Evolutionary conservation across 30 jellyfish, hydroid and myxozoan genomes (phyloP), one percentile per base, ranked within the genome.

Genomic region (Aurelia aurita complex sp. Pacific): DNA sequence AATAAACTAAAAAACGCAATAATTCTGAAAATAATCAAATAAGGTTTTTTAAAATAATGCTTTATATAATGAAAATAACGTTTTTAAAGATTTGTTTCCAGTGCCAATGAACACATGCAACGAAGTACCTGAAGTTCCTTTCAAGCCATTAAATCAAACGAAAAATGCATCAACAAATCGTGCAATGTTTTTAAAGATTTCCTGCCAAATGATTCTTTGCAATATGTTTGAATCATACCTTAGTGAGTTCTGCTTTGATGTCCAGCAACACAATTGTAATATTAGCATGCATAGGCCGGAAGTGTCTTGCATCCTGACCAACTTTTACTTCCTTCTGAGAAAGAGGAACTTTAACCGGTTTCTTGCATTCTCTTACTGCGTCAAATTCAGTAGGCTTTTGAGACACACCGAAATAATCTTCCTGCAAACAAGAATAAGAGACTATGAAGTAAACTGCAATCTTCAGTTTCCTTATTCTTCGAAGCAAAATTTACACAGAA

Each of bases 261-360:
- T 94, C 99, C 8, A 94, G 83, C 74, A 94, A 74, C 32, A 87
- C 97, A n/a, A 94, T 76, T 17, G 97, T 94, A 60, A 94, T 79
- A 51, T 94, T 89, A 1, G 96, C 97, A 61, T 89, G 98, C 83
- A 94, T 79, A 64, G 99, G 99, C 29, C 97, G 79, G 89, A 43
- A 80, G 23, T 84, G 87, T 63, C 97, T 76, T 10, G 90, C 86
- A 67, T 94, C 98, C 18, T 36, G 70, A 12, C 50, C 57, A 5
- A 13, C 65, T 40, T 19, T 34, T n/a, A 66, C 71, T 42, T 67
- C 87, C 23, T 43, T 74, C 64, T 57, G 70, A 13, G 85, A 88
- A 72, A 10, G 35, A 17, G 18, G 17, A 4, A 9, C 78, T 17
- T 33, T 55, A 2, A 57, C 36, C 0, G 53, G 68, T n/a, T 32